phyloP scores from a whole-genome alignment of 2,797 vertebrate genomes.

The Chrysocyon brachyurus region DNA sequence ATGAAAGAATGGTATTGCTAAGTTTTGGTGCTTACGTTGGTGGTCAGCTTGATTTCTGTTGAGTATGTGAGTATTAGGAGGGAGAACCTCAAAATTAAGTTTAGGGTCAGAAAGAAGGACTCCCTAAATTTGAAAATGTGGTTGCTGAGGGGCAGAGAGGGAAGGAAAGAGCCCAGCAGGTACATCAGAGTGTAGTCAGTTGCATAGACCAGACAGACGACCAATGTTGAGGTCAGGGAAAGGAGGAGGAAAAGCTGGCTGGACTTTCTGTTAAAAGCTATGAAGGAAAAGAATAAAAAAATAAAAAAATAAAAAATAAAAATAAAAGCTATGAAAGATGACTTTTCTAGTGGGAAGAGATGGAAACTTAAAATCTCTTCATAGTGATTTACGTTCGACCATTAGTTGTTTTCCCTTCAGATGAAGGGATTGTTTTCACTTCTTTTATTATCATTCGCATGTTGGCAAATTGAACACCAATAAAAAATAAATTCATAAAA shows the following conservation, averaged over 20 bases:
- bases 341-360: background rate
- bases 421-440: background rate
- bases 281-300: background rate
- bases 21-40: background rate
- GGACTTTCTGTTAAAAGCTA: background rate
- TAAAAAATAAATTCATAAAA: too few relatives aligned
- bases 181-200: background rate
- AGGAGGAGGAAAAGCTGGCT: background rate
- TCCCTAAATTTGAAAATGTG: background rate
- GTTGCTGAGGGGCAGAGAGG: background rate
- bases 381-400: background rate
- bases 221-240: too few relatives aligned
- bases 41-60: background rate
- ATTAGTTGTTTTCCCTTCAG: background rate
- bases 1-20: background rate
- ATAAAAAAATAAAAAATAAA: too few relatives aligned
- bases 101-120: constrained; percentile 1
- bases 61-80: background rate
- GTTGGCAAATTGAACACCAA: too few relatives aligned
- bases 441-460: background rate
- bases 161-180: background rate
- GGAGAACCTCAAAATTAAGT: background rate
- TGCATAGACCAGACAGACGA: background rate
- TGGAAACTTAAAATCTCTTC: background rate
- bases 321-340: background rate